Percentiles rank a stretch among this genome's conserved stretches.
phyloP scores from a whole-genome alignment of 2,113 vertebrate genomes.

The Podocnemis expansa region DNA sequence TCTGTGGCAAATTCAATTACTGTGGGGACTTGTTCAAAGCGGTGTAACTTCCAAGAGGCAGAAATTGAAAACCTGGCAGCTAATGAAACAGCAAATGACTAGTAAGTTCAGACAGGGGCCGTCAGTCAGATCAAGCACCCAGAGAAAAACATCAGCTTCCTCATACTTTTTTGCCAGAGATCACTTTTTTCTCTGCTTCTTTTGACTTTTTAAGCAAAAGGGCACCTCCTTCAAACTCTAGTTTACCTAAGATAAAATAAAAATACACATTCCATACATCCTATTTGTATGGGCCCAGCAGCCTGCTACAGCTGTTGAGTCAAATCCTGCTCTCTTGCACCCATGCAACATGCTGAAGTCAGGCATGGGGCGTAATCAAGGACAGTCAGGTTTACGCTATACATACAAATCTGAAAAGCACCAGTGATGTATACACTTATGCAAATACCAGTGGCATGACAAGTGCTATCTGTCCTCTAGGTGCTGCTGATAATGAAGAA shows the following conservation, averaged over 20 bases:
- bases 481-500: not conserved
- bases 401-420: fast-evolving
- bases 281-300: not conserved
- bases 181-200: not conserved
- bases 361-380: not conserved
- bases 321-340: not conserved
- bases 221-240: not conserved
- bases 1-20: constrained; percentile 99
- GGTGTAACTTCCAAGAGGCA: constrained; percentile 94
- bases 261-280: fast-evolving
- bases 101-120: constrained; percentile 86
- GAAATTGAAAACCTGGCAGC: constrained; percentile 98
- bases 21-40: constrained; percentile 94
- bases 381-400: not conserved
- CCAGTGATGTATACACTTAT: no score
- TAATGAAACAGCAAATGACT: constrained; percentile 96
- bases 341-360: not conserved
- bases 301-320: not conserved
- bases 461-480: not conserved
- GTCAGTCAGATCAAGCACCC: constrained; percentile 82
- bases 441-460: fast-evolving
- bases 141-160: constrained; percentile 72
- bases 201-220: not conserved
- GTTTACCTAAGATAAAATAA: constrained; percentile 57
- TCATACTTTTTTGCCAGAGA: constrained; percentile 38